Evolutionary conservation across 2,113 vertebrate species (phyloP), one percentile per base, ranked within the genome.

Genomic region (Daboia siamensis): DNA sequence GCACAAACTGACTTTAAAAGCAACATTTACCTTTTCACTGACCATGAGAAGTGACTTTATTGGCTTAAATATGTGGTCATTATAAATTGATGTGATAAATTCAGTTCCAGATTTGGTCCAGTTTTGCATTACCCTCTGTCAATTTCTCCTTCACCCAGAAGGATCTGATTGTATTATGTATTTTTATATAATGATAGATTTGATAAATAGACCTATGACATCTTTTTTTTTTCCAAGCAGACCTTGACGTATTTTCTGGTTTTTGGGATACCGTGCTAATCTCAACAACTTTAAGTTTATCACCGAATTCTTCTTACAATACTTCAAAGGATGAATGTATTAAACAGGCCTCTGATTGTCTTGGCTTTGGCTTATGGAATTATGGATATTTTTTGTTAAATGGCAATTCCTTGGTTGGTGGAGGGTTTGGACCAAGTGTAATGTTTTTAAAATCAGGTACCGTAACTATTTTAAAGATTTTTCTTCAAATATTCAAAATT

Each of bases 251-350:
- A 57, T 92, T 91, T 39, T 11, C 64, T 10, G 26, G 44, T 61
- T 93, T 91, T 13, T 91, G 86, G 89, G 55, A 94, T n/a, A 55
- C 59, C 54, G 89, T 64, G 57, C 26, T 64, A 48, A 90, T 80
- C 24, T 64, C 86, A 48, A 13, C 44, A 85, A 69, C 39, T n/a
- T 64, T 33, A 12, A 51, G 3, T 55, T 54, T 10, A 54, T 26
- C 21, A 52, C 44, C n/a, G 59, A 48, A n/a, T 46, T 93, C 39
- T 4, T 56, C 88, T 48, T 57, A 8, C 2, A 87, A 74, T 86
- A 5, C 0, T 33, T 55, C 90, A 56, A n/a, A 5, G 1, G 89
- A 74, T 52, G 56, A 15, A 55, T 1, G 55, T 3, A 12, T 12
- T 12, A 52, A 0, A 0, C 21, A 23, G 48, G 11, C 0, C 51